Evolutionary conservation across 2,888 invertebrate genomes (phyloP), one percentile per base, ranked within the genome.

Genomic region (Xestia sexstrigata): DNA sequence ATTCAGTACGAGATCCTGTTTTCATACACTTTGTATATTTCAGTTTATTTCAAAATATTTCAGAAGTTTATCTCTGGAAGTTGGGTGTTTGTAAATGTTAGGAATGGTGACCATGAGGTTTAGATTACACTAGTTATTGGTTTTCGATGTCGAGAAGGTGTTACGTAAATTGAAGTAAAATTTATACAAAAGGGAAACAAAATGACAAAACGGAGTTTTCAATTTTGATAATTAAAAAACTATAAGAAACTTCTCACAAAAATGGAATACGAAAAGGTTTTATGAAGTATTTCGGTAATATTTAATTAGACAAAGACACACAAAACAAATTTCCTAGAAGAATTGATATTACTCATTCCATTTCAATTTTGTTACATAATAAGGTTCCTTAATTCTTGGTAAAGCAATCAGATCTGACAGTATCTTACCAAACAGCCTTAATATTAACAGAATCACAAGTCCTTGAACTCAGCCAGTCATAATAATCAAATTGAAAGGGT

Each of bases 1-100:
- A 88, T 89, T 89, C 90, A 74, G 74, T 71, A 69, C 74, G 80
- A 89, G 86, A 90, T 90, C 89, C 89, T 89, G 89, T 90, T 91
- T 89, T 87, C 88, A 84, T 83, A 83, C 81, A 89, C 90, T 90
- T 90, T 89, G 90, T 89, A 79, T 82, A 83, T 87, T 84, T 81
- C 76, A 84, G 80, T 83, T 79, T 82, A 86, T 84, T 88, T 81
- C 66, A 60, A 84, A 82, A 86, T 89, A 84, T 82, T 83, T 78
- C 82, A 70, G 60, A 58, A 26, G 73, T 82, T 78, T 78, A 62
- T 76, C 39, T 63, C 60, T 74, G 30, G 52, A 73, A 86, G 69
- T 80, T 76, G 17, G 67, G 70, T 60, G 70, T 73, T 73, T 58
- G 55, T 49, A 66, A 65, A 68, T 60, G 47, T 52, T 71, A 45